Conservation (phyloP, 1,140 invertebrate species). For the Sogatella furcifera region DNA sequence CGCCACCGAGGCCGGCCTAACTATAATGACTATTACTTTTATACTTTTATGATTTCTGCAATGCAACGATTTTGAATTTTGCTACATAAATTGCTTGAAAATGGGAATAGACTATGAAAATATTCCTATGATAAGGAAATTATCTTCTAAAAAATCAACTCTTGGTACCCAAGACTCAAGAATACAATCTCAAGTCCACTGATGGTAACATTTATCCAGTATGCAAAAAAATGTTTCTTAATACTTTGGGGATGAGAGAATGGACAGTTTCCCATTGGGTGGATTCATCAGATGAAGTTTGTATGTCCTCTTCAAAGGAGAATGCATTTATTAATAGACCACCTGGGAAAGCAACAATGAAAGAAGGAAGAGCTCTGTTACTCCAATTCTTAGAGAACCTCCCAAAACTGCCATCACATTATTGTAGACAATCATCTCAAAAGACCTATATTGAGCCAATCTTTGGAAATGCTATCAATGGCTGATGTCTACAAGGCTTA, state of each 20-base stretch:
- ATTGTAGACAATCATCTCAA: slow-evolving; percentile 1
- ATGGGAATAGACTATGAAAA: too few relatives aligned
- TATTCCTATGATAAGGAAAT: background rate
- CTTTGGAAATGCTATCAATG: slow-evolving; percentile 6
- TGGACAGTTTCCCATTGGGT: slow-evolving; percentile 7
- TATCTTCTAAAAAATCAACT: slow-evolving; percentile 4
- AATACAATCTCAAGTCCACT: slow-evolving; percentile 2
- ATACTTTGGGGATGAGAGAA: slow-evolving; percentile 4
- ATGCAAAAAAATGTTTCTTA: slow-evolving; percentile 6
- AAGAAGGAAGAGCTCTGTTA: too few relatives aligned
- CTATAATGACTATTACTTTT: too few relatives aligned
- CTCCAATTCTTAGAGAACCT: background rate
- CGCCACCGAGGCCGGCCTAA: too few relatives aligned
- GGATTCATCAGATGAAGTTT: background rate
- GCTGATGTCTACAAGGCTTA: slow-evolving; percentile 2
- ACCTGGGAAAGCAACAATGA: too few relatives aligned
- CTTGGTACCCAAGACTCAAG: background rate
- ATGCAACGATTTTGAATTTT: too few relatives aligned
- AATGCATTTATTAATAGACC: background rate
- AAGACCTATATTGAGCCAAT: slow-evolving; percentile 13
- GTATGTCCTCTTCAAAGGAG: background rate
- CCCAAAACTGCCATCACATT: slow-evolving; percentile 17
- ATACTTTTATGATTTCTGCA: too few relatives aligned
- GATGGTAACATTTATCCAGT: background rate
- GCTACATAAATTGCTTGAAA: too few relatives aligned